phyloP scores from a whole-genome alignment of 2,888 invertebrate species.

The Piscicola geometra region DNA sequence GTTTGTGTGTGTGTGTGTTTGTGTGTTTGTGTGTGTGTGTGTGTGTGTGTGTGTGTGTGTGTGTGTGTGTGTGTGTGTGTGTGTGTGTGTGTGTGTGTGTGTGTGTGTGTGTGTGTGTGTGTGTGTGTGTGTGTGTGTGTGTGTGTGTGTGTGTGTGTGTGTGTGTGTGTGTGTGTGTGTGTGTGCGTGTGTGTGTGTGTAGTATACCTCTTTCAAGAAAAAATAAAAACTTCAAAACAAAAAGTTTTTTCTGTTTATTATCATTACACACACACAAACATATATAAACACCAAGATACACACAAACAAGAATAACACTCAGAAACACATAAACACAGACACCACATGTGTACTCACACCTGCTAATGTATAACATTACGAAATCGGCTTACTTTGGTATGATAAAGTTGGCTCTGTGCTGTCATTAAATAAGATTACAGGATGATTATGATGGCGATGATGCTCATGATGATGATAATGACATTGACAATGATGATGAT shows the following conservation, averaged over 20 bases:
- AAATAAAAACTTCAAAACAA: no score
- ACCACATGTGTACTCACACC: neutral
- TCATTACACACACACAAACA: no score
- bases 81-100: slow-evolving; percentile 14
- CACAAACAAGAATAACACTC: neutral
- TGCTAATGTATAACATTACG: slow-evolving; percentile 15
- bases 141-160: neutral
- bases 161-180: neutral
- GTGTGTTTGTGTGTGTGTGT: slow-evolving; percentile 5
- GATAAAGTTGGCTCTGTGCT: neutral
- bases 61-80: slow-evolving; percentile 8
- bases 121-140: neutral
- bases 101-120: neutral
- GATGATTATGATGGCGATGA: neutral
- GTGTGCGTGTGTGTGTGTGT: slow-evolving; percentile 8
- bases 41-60: neutral
- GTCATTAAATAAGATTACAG: neutral
- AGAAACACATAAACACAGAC: slow-evolving; percentile 21
- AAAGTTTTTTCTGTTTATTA: no score
- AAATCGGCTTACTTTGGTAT: neutral
- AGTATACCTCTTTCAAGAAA: no score
- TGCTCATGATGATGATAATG: neutral
- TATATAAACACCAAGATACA: neutral
- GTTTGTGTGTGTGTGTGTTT: neutral
- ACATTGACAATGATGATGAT: neutral